These are phyloP conservation scores for Hoplostethus atlanticus DNA, from an alignment of 2,797 vertebrate species.

Conservation along the genomic window DNA sequence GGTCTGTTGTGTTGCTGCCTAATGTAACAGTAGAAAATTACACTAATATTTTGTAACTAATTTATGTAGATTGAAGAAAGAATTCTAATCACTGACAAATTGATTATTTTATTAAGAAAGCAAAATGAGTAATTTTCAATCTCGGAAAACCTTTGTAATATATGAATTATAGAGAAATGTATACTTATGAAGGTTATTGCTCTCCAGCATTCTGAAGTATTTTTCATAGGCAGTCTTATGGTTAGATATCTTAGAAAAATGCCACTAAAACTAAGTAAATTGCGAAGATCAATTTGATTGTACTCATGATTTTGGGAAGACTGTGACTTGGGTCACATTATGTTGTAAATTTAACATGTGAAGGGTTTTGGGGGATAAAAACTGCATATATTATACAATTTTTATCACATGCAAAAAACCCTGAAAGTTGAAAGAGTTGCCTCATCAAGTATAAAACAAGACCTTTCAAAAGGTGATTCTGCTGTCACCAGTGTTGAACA, in stretches of 20 bases:
- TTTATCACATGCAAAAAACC: constrained; percentile 72
- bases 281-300: constrained; percentile 82
- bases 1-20: constrained; percentile 78
- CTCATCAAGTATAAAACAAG: constrained; percentile 61
- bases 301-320: constrained; percentile 80
- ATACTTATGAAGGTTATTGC: constrained; percentile 79
- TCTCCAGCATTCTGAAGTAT: constrained; percentile 77
- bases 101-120: constrained; percentile 88
- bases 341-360: constrained; percentile 73
- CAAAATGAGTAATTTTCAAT: constrained; percentile 82
- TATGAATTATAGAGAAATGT: constrained; percentile 84
- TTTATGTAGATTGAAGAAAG: constrained; percentile 85
- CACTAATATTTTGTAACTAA: constrained; percentile 89
- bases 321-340: constrained; percentile 79
- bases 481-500: constrained; percentile 58
- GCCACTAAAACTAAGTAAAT: constrained; percentile 78
- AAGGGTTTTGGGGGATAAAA: constrained; percentile 73
- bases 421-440: constrained; percentile 71
- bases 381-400: constrained; percentile 89
- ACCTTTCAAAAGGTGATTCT: constrained; percentile 70
- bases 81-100: constrained; percentile 89
- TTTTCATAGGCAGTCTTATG: constrained; percentile 77
- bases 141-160: constrained; percentile 84
- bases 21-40: constrained; percentile 84
- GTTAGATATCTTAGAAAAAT: constrained; percentile 73